These are phyloP conservation scores for Drosophila demipolita DNA, from an alignment of 2,888 invertebrate species.

Conservation along the genomic window DNA sequence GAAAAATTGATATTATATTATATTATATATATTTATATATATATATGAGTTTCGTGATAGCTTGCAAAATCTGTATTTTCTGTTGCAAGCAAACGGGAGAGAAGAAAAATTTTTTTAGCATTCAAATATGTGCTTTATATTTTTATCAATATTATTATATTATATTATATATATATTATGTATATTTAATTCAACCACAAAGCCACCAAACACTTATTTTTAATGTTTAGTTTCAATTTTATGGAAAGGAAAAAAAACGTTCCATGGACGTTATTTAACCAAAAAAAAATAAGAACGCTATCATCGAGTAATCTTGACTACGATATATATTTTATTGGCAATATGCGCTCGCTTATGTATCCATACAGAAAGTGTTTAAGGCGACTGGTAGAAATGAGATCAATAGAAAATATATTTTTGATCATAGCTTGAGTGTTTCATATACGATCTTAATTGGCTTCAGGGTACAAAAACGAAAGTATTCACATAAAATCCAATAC, in stretches of 20 bases:
- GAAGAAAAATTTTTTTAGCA: not conserved
- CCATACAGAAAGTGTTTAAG: no score
- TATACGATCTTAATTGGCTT: no score
- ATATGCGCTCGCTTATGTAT: no score
- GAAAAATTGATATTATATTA: not conserved
- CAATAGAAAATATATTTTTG: no score
- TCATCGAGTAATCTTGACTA: no score
- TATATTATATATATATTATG: no score
- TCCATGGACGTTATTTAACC: no score
- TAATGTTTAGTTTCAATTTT: not conserved
- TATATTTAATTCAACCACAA: not conserved
- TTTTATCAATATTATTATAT: not conserved
- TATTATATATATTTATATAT: not conserved
- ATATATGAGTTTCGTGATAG: not conserved
- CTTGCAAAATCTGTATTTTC: not conserved
- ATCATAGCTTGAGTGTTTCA: no score
- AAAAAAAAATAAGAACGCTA: no score
- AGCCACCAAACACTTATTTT: not conserved
- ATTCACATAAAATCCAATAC: not conserved
- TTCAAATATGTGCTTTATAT: not conserved
- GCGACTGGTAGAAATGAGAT: no score
- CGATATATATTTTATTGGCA: no score
- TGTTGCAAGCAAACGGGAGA: not conserved
- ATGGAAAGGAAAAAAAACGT: no score
- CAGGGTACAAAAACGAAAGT: slow-evolving; percentile 1